Evolutionary conservation across 2,797 vertebrate genomes (phyloP).

Genomic region (Sphenodon punctatus): DNA sequence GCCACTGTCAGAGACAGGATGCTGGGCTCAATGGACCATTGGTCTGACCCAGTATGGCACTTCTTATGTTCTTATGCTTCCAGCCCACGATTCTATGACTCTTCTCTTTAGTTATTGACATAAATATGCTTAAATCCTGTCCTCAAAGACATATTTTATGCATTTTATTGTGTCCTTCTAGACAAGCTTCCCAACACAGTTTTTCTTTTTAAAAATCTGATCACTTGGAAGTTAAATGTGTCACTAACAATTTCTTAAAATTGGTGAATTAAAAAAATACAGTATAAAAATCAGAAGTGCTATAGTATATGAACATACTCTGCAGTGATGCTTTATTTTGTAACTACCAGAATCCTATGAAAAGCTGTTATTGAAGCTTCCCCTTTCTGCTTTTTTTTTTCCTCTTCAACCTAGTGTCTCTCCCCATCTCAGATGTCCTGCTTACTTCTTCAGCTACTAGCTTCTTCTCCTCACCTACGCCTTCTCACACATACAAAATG

Average conservation of each 20-base stretch:
- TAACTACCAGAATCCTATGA: background rate
- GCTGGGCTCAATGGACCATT: too few relatives aligned
- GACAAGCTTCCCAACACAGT: background rate
- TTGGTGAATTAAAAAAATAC: background rate
- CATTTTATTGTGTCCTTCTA: background rate
- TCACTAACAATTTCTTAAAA: background rate
- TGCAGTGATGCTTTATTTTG: background rate
- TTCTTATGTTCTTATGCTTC: too few relatives aligned
- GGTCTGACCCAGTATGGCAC: too few relatives aligned
- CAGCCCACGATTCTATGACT: too few relatives aligned
- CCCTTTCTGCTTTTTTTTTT: background rate
- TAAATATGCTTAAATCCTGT: background rate
- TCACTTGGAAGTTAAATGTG: conserved; percentile 18
- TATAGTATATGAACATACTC: background rate
- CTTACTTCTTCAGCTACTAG: background rate
- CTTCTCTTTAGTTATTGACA: background rate
- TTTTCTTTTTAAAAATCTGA: background rate
- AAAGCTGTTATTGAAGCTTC: background rate
- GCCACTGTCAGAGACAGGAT: too few relatives aligned
- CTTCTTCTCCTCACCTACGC: background rate
- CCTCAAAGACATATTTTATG: background rate
- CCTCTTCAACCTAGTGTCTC: background rate
- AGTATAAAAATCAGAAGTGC: background rate
- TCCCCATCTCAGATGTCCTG: background rate
- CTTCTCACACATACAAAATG: background rate